Evolutionary conservation across 2,113 vertebrate genomes (phyloP), one percentile per base, ranked within the genome.

Genomic region (Xenus cinereus): DNA sequence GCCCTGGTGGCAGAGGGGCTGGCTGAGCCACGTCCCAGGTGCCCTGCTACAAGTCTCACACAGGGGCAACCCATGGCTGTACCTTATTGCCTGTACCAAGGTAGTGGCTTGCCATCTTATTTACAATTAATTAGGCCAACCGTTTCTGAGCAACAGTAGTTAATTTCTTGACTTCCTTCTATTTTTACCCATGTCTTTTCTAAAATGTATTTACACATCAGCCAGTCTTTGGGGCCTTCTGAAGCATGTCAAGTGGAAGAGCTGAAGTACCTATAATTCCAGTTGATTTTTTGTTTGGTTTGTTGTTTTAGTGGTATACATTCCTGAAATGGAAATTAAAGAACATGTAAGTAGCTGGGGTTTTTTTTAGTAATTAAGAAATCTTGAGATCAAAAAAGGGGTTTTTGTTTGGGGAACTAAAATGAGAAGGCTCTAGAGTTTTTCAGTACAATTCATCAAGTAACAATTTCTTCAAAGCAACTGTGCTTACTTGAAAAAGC

Each of bases 191-290:
- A 53, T 33, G 21, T 26, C 68, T 87, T 75, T 51, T n/a, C 53
- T 79, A 60, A 95, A 95, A 79, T 35, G 62, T 92, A 92, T 92
- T 90, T 92, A 92, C 80, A 90, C 10, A 69, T 87, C 39, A 87
- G 62, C 33, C 18, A 43, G 72, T 86, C 90, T 87, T 78, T 43
- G 27, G 79, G 74, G 86, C 12, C 14, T 93, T 86, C 68, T 72
- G 56, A 75, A 77, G 26, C 56, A 50, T 2, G 9, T 41, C 48
- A 73, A 73, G 7, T 19, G 15, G 23, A 79, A 92, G 45, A 95
- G 43, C 17, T 66, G 35, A 78, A 4, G 3, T 39, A 62, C 16
- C n/a, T 78, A 18, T 45, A 63, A 84, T 68, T 86, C 18, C n/a
- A 59, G 14, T 3, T 59, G 14, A 67, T 54, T 20, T 48, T 68